These are phyloP conservation scores for Babyrousa celebensis DNA, from an alignment of 2,797 vertebrate species.

Conservation along the genomic window DNA sequence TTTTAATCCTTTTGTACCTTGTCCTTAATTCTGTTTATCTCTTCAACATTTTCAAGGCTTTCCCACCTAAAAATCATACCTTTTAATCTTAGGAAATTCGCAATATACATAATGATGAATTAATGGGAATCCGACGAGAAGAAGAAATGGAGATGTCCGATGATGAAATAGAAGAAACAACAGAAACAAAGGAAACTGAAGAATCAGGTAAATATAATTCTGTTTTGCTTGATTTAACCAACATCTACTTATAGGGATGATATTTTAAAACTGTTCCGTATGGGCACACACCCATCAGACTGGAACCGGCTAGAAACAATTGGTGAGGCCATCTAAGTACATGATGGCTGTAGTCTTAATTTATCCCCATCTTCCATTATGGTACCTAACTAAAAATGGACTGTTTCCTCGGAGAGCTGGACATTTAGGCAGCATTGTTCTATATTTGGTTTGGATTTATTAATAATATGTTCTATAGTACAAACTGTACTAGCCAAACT, in stretches of 20 bases:
- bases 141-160: slow-evolving; percentile 99
- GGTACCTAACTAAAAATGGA: slow-evolving; percentile 50
- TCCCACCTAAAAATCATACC: slow-evolving; percentile 68
- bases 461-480: slow-evolving; percentile 37
- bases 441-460: slow-evolving; percentile 57
- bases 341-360: slow-evolving; percentile 30
- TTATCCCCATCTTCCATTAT: neutral
- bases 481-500: neutral
- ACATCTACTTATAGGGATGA: neutral
- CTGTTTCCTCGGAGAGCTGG: slow-evolving; percentile 34
- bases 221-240: slow-evolving; percentile 62
- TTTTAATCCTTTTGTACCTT: slow-evolving; percentile 1
- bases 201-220: slow-evolving; percentile 92
- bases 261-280: slow-evolving; percentile 58
- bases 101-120: slow-evolving; percentile 98
- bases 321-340: neutral
- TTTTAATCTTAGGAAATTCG: slow-evolving; percentile 96
- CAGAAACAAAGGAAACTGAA: slow-evolving; percentile 95
- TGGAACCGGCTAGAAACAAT: slow-evolving; percentile 30
- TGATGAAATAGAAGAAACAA: slow-evolving; percentile 96
- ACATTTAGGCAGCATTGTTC: slow-evolving; percentile 17
- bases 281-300: neutral
- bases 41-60: slow-evolving; percentile 72
- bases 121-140: slow-evolving; percentile 98
- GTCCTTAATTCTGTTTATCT: slow-evolving; percentile 30